Percentiles rank a stretch among this genome's conserved stretches.
Conservation (phyloP, 2,113 vertebrate species). For the Pipa parva region DNA sequence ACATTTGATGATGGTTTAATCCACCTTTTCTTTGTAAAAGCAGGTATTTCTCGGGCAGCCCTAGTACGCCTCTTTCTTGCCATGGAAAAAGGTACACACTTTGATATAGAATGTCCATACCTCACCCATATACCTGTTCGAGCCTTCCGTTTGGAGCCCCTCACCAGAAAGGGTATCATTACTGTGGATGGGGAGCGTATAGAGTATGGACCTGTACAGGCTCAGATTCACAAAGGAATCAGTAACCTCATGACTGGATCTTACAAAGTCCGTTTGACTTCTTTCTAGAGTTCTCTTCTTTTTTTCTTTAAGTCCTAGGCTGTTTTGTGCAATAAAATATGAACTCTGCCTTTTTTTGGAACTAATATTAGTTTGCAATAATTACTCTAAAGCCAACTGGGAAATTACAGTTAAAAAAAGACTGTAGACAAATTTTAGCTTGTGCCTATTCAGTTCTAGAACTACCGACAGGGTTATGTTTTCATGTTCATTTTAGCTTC, state of each 20-base stretch:
- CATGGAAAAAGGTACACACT: constrained; percentile 80
- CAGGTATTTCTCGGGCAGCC: constrained; percentile 75
- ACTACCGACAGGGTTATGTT: not conserved
- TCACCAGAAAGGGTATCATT: constrained; percentile 74
- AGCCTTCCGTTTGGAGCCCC: constrained; percentile 84
- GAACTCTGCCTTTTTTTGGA: not conserved
- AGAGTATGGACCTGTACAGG: constrained; percentile 83
- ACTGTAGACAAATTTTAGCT: constrained; percentile 3
- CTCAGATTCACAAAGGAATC: constrained; percentile 65
- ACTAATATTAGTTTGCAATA: not conserved
- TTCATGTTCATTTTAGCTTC: not conserved
- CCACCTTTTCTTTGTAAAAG: constrained; percentile 78
- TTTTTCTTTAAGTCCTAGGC: too few relatives aligned
- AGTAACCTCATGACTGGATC: constrained; percentile 50
- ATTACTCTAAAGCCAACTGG: not conserved
- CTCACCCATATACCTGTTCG: constrained; percentile 70
- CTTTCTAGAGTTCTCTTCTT: constrained; percentile 13
- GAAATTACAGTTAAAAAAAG: not conserved
- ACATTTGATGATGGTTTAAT: constrained; percentile 78
- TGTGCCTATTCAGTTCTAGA: constrained; percentile 16
- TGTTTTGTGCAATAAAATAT: constrained; percentile 9
- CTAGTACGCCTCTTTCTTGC: constrained; percentile 81
- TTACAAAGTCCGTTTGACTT: constrained; percentile 6
- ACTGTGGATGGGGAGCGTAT: constrained; percentile 86
- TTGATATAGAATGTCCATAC: constrained; percentile 71